phyloP scores from a whole-genome alignment of 2,113 vertebrate genomes.

The Aptenodytes forsteri region DNA sequence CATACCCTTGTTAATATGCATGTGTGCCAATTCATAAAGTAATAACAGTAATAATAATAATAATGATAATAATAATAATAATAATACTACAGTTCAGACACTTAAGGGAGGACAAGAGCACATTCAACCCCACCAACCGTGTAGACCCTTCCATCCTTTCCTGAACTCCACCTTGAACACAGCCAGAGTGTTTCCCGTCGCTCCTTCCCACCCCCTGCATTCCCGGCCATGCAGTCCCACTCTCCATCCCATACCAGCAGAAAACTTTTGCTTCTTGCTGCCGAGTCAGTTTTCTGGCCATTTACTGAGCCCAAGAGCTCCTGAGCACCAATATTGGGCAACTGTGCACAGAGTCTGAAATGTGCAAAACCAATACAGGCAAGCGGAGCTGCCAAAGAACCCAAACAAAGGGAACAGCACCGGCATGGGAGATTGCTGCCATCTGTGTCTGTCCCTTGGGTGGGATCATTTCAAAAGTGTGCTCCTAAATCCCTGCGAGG shows the following conservation, averaged over 20 bases:
- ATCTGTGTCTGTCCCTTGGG: not conserved
- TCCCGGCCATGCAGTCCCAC: not conserved
- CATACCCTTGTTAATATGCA: not conserved
- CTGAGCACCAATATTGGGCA: not conserved
- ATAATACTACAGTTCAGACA: not conserved
- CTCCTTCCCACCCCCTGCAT: not conserved
- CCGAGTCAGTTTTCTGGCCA: not conserved
- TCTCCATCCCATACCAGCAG: not conserved
- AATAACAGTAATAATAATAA: not conserved
- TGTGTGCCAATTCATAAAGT: not conserved
- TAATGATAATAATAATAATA: not conserved
- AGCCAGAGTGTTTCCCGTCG: not conserved
- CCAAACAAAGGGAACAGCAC: not conserved
- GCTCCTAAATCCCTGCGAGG: not conserved
- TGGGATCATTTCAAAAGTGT: not conserved
- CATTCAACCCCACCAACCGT: not conserved
- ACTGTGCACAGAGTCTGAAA: not conserved
- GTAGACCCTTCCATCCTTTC: not conserved
- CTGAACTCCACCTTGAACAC: not conserved
- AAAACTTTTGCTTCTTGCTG: not conserved
- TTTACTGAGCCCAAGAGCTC: not conserved
- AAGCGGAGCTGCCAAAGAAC: not conserved
- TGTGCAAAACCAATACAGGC: not conserved
- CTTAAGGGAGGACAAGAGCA: not conserved
- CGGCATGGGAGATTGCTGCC: fast-evolving